phyloP scores from a whole-genome alignment of 2,888 invertebrate genomes.

The Gymnoscelis rufifasciata region DNA sequence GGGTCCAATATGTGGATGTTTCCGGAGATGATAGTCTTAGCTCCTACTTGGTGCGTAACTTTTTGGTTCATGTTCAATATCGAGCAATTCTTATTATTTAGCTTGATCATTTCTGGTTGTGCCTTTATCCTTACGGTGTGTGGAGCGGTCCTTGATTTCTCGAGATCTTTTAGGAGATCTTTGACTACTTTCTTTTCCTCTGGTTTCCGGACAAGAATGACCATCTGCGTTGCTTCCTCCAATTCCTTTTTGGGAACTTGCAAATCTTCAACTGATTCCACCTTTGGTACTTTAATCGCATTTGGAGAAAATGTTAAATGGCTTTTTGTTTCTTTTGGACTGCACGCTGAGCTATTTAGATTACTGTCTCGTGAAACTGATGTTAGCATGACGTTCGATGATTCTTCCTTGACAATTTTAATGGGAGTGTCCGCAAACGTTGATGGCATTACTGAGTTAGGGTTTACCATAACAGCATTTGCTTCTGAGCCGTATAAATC shows the following conservation, averaged over 20 bases:
- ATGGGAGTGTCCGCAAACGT: constrained; percentile 79
- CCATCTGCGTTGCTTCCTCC: constrained; percentile 75
- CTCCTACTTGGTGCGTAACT: constrained; percentile 63
- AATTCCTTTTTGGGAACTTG: constrained; percentile 41
- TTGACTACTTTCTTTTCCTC: constrained; percentile 80
- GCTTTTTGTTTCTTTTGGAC: constrained; percentile 83
- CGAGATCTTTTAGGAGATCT: constrained; percentile 81
- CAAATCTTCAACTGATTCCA: constrained; percentile 57
- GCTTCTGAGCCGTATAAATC: constrained; percentile 85
- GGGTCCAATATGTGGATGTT: constrained; percentile 76
- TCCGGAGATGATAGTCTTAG: constrained; percentile 75
- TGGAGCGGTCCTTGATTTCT: constrained; percentile 47
- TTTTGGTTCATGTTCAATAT: constrained; percentile 70
- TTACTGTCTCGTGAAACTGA: constrained; percentile 57
- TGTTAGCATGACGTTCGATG: constrained; percentile 68
- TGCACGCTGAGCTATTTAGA: constrained; percentile 67
- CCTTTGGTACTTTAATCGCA: constrained; percentile 81
- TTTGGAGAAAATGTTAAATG: constrained; percentile 86
- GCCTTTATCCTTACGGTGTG: constrained; percentile 68
- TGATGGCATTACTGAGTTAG: constrained; percentile 92
- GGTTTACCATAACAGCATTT: constrained; percentile 91
- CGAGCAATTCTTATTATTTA: constrained; percentile 69
- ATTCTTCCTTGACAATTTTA: constrained; percentile 71
- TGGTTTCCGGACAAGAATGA: constrained; percentile 63
- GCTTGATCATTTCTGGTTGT: constrained; percentile 66